A percentile compares a stretch with the other conserved stretches of the same genome.
Evolutionary conservation across 2,797 vertebrate genomes (phyloP).

Genomic region (Myripristis jacobus): DNA sequence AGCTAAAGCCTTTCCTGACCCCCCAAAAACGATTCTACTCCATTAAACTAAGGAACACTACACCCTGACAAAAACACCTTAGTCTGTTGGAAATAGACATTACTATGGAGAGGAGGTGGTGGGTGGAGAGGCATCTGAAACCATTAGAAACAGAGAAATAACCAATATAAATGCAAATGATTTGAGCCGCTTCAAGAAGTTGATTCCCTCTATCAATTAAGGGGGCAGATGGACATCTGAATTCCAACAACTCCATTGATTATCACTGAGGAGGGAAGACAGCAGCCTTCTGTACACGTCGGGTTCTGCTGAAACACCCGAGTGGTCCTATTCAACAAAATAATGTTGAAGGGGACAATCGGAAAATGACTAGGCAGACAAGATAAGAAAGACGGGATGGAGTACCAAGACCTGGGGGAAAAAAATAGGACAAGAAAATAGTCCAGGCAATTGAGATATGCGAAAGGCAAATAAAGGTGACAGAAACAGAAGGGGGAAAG

Average conservation of each 20-base stretch:
- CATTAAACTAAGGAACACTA: slow-evolving; percentile 2
- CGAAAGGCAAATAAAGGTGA: neutral
- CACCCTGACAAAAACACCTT: slow-evolving; percentile 3
- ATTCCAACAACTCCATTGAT: slow-evolving; percentile 21
- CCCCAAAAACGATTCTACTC: slow-evolving; percentile 36
- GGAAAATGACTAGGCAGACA: neutral
- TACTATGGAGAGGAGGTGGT: neutral
- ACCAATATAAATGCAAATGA: slow-evolving; percentile 59
- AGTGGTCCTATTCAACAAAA: slow-evolving; percentile 3
- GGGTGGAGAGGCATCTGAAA: slow-evolving; percentile 37
- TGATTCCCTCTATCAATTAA: slow-evolving; percentile 31
- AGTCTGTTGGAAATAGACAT: slow-evolving; percentile 9
- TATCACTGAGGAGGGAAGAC: neutral
- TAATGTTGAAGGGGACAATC: neutral
- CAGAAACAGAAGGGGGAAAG: neutral
- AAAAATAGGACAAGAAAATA: neutral
- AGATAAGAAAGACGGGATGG: neutral
- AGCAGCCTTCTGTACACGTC: slow-evolving; percentile 10
- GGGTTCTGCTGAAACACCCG: neutral
- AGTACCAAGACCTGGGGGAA: neutral
- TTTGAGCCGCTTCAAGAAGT: slow-evolving; percentile 12
- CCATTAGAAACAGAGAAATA: slow-evolving; percentile 23
- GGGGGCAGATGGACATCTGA: slow-evolving; percentile 18
- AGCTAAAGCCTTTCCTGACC: slow-evolving; percentile 29
- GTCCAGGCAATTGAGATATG: slow-evolving; percentile 11